Evolutionary conservation across 2,888 invertebrate genomes (phyloP), one percentile per base, ranked within the genome.

Genomic region (Brachyptera risi): DNA sequence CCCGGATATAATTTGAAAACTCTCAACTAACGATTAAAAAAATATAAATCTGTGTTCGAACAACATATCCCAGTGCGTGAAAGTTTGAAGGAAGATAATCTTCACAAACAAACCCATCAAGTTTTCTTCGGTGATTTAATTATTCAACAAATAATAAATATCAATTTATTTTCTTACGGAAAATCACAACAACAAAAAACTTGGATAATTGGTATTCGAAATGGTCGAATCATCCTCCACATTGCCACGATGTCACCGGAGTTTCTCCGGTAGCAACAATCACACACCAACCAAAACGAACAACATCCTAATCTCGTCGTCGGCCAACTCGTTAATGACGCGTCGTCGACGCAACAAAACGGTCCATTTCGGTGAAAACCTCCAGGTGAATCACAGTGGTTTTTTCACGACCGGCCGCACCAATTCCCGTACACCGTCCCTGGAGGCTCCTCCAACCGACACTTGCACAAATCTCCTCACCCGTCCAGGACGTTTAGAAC

Each of bases 321-420:
- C 61, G 23, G 60, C 65, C 47, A 58, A 56, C 26, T 74, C 75
- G 68, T 78, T 86, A 72, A 84, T 83, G 68, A 77, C 85, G 63
- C 84, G 87, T 58, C 81, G 88, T 61, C 81, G 87, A 59, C 82
- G 88, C 62, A 87, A 88, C 76, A 88, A 88, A 75, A 88, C 88
- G 56, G 88, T 88, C 56, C 88, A 88, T 75, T 88, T 88, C 72
- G 88, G 88, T 62, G 88, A 88, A 72, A 88, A 87, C 73, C 79
- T 88, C 26, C 74, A 87, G 67, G 82, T 54, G 17, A 31, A 54
- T 19, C 54, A 54, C 37, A 54, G 54, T 19, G 54, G 54, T 35
- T 54, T 21, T 17, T 37, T 50, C 40, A 49, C 49, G 13, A 44
- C 40, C 40, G 58, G 64, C 17, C 87, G 74, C 87, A 87, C 74